Base-by-base conservation (phyloP, 2,797 vertebrate species). In the Hephaestus fuliginosus region DNA sequence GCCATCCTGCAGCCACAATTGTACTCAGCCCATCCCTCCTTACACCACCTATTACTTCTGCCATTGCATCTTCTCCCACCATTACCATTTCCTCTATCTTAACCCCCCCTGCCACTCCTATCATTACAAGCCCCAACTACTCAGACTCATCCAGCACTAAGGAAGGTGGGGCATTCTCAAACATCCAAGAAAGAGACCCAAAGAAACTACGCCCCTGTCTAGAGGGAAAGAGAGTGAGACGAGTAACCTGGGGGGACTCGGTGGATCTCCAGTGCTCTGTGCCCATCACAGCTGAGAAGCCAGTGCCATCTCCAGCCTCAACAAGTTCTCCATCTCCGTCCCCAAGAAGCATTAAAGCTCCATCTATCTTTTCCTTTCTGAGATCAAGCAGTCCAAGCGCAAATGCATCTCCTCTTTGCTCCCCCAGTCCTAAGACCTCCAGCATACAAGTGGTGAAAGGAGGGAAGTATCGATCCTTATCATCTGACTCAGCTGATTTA, bases 301-400 rank as follows among this genome's bases (percentile, higher is more conserved):
- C 71, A 72, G 86, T 87, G 25, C 20, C 43, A 12, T 57, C 76
- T 80, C 70, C 66, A 63, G 80, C 69, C 70, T 68, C 64, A 66
- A 15, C 60, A 1, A 86, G 77, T 36, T 76, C 85, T 44, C 20
- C 70, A 22, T 88, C 92, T 25, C 76, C 82, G 33, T 73, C 82
- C 11, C 72, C 56, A 1, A 85, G 64, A 61, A 83, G 74, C 8
- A 20, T 82, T 25, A 82, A 52, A 76, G 67, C 81, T 20, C 89
- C 93, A 10, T 91, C 91, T n/a, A 89, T 94, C 65, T 95, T 94
- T 78, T 90, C 89, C 17, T 93, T 92, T 68, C 82, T 94, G 52
- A 88, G 93, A 82, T 81, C 90, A 39, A 72, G 75, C 53, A 92
- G 82, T 85, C 69, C 86, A 30, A 58, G 83, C 25, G 75, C 78